These are phyloP conservation scores for Acrocephalus scirpaceus DNA, from an alignment of 2,797 vertebrate species.

Conservation along the genomic window DNA sequence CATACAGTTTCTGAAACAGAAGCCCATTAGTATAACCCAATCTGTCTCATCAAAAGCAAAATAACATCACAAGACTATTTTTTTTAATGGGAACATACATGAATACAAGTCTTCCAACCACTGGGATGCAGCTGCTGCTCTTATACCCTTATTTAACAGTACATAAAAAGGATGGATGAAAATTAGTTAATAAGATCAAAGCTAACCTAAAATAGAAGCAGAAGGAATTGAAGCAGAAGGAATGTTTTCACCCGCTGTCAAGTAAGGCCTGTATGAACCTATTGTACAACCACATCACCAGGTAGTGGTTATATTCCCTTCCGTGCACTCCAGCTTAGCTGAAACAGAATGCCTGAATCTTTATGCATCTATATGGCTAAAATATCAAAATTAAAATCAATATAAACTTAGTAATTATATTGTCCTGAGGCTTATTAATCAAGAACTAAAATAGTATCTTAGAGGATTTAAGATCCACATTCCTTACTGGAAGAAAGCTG, in stretches of 20 bases:
- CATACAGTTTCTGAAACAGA: neutral
- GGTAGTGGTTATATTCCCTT: neutral
- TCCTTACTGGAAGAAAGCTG: neutral
- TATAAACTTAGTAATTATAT: neutral
- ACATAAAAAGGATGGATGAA: neutral
- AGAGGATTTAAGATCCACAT: neutral
- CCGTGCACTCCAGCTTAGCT: neutral
- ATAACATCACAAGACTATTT: neutral
- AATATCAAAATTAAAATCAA: neutral
- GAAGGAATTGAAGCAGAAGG: conserved; percentile 6
- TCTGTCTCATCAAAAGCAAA: neutral
- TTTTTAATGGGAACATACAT: neutral
- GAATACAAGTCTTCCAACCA: neutral
- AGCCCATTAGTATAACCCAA: neutral
- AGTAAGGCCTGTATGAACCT: conserved; percentile 8
- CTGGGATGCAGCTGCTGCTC: neutral
- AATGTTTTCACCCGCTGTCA: conserved; percentile 20
- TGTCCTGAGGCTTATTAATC: neutral
- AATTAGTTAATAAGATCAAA: conserved; percentile 20
- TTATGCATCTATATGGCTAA: neutral
- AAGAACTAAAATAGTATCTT: neutral
- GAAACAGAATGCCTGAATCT: neutral
- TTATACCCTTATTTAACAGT: neutral
- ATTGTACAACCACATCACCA: neutral
- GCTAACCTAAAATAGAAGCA: conserved; percentile 32